Evolutionary conservation across 1,140 invertebrate genomes (phyloP).

Genomic region (Drosophila pandora): DNA sequence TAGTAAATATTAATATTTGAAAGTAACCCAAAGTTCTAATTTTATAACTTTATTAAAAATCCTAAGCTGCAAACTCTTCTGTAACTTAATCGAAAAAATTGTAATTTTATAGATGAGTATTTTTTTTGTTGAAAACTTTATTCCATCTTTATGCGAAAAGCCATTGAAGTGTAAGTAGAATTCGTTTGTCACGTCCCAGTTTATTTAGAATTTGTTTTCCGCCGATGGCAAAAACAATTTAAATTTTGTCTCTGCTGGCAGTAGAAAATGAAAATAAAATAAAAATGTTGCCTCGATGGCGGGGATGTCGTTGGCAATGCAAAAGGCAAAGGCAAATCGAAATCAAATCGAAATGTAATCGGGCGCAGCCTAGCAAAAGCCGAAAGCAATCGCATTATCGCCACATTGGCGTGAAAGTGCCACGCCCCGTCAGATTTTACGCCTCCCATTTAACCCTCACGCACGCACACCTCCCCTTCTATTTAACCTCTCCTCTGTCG

Average conservation of each 20-base stretch:
- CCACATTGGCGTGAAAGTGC: slow-evolving; percentile 77
- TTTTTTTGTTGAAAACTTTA: slow-evolving; percentile 1
- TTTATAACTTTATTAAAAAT: too few relatives aligned
- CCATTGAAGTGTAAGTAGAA: slow-evolving; percentile 34
- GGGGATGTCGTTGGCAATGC: slow-evolving; percentile 46
- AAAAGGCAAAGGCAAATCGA: slow-evolving; percentile 64
- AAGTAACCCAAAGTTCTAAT: too few relatives aligned
- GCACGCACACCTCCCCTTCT: slow-evolving; percentile 24
- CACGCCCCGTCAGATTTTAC: slow-evolving; percentile 42
- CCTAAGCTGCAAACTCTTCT: too few relatives aligned
- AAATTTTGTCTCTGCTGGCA: slow-evolving; percentile 71
- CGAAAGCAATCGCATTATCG: slow-evolving; percentile 80
- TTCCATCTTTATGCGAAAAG: slow-evolving; percentile 41
- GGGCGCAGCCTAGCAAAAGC: slow-evolving; percentile 74
- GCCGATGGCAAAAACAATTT: slow-evolving; percentile 77
- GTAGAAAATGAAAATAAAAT: slow-evolving; percentile 57
- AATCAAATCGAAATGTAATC: slow-evolving; percentile 82
- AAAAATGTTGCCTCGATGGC: slow-evolving; percentile 35
- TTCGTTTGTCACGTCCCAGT: slow-evolving; percentile 56
- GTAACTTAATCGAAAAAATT: too few relatives aligned
- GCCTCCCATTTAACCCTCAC: slow-evolving; percentile 28
- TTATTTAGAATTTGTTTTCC: slow-evolving; percentile 65
- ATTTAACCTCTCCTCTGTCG: slow-evolving; percentile 9
- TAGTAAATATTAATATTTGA: not conserved
- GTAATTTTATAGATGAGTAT: not conserved